phyloP scores from a whole-genome alignment of 2,888 invertebrate genomes.

The Platycheirus rosarum region DNA sequence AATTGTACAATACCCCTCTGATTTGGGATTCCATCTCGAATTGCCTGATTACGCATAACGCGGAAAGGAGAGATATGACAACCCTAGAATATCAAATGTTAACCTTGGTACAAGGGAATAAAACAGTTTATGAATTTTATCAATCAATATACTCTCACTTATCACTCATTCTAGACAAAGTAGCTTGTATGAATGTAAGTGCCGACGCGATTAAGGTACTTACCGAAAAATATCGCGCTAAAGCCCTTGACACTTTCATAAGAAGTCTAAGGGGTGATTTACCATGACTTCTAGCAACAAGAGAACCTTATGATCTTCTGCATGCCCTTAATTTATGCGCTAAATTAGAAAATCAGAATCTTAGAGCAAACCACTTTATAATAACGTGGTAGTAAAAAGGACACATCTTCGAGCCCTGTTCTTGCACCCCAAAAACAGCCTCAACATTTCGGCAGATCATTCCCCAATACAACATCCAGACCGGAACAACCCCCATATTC shows the following conservation, averaged over 20 bases:
- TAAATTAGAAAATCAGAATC: neutral
- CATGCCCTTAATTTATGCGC: neutral
- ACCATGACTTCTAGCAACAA: neutral
- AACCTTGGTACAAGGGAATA: no score
- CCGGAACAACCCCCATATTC: no score
- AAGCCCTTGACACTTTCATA: neutral
- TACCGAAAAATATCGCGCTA: conserved; percentile 1
- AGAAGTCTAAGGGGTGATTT: neutral
- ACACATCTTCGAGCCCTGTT: neutral
- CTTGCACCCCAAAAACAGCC: no score
- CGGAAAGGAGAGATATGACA: conserved; percentile 4
- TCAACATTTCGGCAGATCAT: conserved; percentile 7
- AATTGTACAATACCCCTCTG: neutral
- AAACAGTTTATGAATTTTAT: no score
- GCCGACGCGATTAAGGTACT: conserved; percentile 6
- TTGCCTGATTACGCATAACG: neutral
- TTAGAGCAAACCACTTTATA: conserved; percentile 4
- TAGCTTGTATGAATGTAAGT: neutral
- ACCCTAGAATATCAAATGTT: neutral
- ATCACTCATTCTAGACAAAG: no score
- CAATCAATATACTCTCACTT: neutral
- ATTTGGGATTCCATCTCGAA: conserved; percentile 2
- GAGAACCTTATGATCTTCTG: neutral
- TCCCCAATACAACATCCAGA: neutral
- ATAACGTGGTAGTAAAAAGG: neutral